Conservation (phyloP, 2,113 vertebrate species). For the Leptosomus discolor region DNA sequence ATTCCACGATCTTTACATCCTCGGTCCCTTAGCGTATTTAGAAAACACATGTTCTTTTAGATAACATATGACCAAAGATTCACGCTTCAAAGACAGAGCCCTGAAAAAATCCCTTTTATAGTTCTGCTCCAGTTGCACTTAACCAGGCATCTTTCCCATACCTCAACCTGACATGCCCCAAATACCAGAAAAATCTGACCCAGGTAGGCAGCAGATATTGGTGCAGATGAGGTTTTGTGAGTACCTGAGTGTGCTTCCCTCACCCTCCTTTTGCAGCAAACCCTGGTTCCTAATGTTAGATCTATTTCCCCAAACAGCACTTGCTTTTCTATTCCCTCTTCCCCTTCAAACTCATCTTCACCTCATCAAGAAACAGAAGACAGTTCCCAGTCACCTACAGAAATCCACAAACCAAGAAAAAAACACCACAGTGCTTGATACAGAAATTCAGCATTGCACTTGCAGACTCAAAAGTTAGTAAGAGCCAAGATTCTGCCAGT, state of each 20-base stretch:
- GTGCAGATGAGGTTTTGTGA: not conserved
- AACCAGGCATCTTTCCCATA: not conserved
- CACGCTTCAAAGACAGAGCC: not conserved
- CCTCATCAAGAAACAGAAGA: not conserved
- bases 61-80: fast-evolving
- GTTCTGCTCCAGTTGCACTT: not conserved
- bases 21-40: not conserved
- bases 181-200: not conserved
- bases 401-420: not conserved
- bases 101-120: not conserved
- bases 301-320: not conserved
- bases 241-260: fast-evolving
- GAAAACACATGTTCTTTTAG: not conserved
- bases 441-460: not conserved
- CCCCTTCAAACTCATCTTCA: not conserved
- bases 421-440: not conserved
- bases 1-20: not conserved
- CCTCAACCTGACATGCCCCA: not conserved
- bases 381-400: not conserved
- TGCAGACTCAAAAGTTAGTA: not conserved
- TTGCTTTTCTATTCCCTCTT: not conserved
- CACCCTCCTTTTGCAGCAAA: not conserved
- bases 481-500: not conserved
- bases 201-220: not conserved
- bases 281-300: not conserved